Conservation (phyloP, 2,888 invertebrate genomes). For the Cyrtodaria siliqua region DNA sequence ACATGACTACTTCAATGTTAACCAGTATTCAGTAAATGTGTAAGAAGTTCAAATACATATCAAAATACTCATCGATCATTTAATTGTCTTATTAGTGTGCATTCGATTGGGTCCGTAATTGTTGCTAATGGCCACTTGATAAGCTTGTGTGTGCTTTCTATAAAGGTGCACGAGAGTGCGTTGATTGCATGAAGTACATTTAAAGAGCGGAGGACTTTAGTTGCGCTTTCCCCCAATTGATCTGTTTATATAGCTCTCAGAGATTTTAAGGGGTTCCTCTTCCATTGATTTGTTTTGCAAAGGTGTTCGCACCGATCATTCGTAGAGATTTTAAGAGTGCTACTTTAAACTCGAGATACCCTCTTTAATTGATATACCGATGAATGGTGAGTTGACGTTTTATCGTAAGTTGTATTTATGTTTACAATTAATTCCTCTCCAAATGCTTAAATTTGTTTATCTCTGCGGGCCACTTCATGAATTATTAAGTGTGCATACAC, state of each 20-base stretch:
- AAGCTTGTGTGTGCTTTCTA: neutral
- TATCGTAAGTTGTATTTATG: constrained; percentile 6
- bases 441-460: constrained; percentile 7
- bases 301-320: constrained; percentile 31
- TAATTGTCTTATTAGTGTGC: too few species aligned
- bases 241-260: constrained; percentile 37
- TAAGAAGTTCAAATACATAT: too few species aligned
- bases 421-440: constrained; percentile 2
- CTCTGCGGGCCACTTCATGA: constrained; percentile 7
- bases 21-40: too few species aligned
- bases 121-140: too few species aligned
- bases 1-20: too few species aligned
- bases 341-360: constrained; percentile 55
- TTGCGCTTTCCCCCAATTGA: constrained; percentile 23
- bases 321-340: constrained; percentile 44
- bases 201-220: constrained; percentile 4
- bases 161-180: constrained; percentile 5
- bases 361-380: constrained; percentile 39
- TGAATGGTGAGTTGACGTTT: neutral
- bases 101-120: too few species aligned
- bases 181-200: constrained; percentile 10
- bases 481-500: neutral
- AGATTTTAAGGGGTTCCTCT: constrained; percentile 36
- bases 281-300: constrained; percentile 32
- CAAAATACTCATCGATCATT: too few species aligned